phyloP scores from a whole-genome alignment of 2,113 vertebrate species.

The Silurus meridionalis region DNA sequence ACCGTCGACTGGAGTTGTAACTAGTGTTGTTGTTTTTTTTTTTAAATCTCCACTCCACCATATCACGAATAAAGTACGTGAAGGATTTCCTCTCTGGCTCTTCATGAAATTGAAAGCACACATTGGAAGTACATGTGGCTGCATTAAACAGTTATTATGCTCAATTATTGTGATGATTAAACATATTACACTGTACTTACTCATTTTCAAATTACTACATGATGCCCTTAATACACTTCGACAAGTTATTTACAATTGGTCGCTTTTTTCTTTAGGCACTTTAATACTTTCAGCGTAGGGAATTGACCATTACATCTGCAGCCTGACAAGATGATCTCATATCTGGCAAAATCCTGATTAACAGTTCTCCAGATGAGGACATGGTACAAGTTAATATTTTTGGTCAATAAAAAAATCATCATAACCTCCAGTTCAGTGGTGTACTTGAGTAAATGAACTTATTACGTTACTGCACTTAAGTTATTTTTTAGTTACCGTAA shows the following conservation, averaged over 20 bases:
- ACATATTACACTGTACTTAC: neutral
- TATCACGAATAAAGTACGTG: slow-evolving; percentile 19
- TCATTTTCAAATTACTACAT: neutral
- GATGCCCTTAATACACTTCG: neutral
- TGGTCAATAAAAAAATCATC: neutral
- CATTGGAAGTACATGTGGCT: slow-evolving; percentile 11
- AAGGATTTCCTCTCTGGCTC: slow-evolving; percentile 14
- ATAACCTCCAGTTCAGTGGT: too few species aligned
- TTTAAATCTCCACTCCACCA: slow-evolving; percentile 16
- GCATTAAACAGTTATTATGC: slow-evolving; percentile 8
- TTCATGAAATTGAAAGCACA: slow-evolving; percentile 18
- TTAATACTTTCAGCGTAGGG: neutral
- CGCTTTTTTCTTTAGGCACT: neutral
- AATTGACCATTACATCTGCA: slow-evolving; percentile 1
- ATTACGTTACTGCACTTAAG: too few species aligned
- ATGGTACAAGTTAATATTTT: slow-evolving; percentile 19
- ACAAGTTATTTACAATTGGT: neutral
- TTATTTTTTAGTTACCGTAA: too few species aligned
- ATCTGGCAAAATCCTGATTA: slow-evolving; percentile 23
- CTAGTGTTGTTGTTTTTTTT: slow-evolving; percentile 5
- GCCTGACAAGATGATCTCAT: slow-evolving; percentile 5
- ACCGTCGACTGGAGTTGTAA: slow-evolving; percentile 18
- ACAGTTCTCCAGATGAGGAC: slow-evolving; percentile 21
- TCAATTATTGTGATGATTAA: slow-evolving; percentile 21
- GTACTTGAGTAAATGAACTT: too few species aligned